Conservation (phyloP, 2,888 invertebrate species). For the Cephus pygmeus region DNA sequence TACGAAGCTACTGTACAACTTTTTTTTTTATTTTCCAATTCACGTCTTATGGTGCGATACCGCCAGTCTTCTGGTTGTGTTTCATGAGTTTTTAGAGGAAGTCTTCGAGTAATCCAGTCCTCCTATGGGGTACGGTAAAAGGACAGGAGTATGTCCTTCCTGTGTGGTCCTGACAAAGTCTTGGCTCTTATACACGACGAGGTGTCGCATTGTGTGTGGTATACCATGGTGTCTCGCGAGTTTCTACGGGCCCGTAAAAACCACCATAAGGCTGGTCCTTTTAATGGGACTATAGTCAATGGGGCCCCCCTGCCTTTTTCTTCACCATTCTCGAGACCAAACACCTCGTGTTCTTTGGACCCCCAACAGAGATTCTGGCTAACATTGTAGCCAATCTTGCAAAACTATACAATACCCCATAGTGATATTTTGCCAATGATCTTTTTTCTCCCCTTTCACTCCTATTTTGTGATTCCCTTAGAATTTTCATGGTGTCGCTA, state of each 20-base stretch:
- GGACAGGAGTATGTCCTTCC: constrained; percentile 46
- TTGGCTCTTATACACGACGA: constrained; percentile 46
- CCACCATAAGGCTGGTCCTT: constrained; percentile 3
- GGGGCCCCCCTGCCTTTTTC: neutral
- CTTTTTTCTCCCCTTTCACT: neutral
- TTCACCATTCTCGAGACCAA: neutral
- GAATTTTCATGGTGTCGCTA: neutral
- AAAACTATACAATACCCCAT: neutral
- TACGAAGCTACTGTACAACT: neutral
- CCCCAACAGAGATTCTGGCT: neutral
- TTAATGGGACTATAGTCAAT: neutral
- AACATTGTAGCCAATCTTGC: neutral
- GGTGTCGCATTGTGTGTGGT: constrained; percentile 66
- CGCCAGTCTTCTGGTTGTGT: neutral
- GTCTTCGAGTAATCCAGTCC: neutral
- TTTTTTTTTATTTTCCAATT: neutral
- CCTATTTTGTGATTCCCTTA: neutral
- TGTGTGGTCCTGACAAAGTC: constrained; percentile 60
- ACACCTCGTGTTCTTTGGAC: neutral
- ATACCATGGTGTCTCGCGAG: constrained; percentile 32
- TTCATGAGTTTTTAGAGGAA: neutral
- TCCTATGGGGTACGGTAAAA: neutral
- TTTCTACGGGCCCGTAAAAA: constrained; percentile 5
- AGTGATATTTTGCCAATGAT: neutral
- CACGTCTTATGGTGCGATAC: neutral